These are phyloP conservation scores for Tragelaphus strepsiceros DNA, from an alignment of 2,113 vertebrate species.

Conservation along the genomic window DNA sequence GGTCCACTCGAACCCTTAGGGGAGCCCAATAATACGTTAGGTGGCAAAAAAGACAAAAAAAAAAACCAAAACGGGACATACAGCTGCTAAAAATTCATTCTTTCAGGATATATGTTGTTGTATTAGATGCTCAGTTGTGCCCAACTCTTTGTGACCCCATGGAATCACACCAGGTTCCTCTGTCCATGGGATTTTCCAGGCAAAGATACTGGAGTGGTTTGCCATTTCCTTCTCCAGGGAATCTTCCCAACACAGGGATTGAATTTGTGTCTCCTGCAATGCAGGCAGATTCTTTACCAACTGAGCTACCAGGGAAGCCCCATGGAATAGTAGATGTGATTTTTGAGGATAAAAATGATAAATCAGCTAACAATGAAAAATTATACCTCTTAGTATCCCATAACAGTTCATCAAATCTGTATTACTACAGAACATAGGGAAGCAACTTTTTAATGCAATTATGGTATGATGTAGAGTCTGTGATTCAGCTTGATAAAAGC, in stretches of 20 bases:
- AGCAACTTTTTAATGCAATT: not conserved
- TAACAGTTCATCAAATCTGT: not conserved
- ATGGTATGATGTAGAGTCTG: not conserved
- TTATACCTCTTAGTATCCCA: not conserved
- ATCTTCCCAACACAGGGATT: not conserved
- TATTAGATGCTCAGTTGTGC: not conserved
- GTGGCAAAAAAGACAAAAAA: not conserved
- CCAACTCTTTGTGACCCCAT: not conserved
- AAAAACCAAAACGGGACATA: not conserved
- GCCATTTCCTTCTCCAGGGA: not conserved
- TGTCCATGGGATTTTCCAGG: not conserved
- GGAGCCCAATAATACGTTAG: not conserved
- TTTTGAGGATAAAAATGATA: conserved; percentile 24
- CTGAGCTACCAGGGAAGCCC: not conserved
- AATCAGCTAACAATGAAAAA: not conserved
- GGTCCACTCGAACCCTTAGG: not conserved
- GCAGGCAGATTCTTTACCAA: not conserved
- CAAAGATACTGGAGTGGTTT: not conserved
- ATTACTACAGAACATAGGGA: not conserved
- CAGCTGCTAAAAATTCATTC: not conserved
- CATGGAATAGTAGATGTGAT: not conserved
- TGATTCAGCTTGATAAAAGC: not conserved
- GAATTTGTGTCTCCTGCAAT: not conserved
- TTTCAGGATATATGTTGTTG: not conserved
- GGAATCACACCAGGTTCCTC: not conserved